Evolutionary conservation across 1,140 invertebrate species (phyloP).

Genomic region (Drosophila funebris): DNA sequence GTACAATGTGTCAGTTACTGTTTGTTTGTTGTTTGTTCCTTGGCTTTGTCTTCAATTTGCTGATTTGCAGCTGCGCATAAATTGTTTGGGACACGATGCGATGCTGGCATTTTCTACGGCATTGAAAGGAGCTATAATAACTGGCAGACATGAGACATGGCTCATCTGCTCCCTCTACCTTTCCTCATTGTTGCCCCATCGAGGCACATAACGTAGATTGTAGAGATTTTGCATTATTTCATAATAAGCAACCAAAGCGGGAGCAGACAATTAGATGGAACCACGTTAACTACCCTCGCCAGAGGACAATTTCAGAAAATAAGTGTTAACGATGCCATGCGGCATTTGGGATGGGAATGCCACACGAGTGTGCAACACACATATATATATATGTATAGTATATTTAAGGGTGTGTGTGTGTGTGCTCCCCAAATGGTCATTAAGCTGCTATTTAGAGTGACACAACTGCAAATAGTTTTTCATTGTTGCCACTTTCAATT

Average conservation of each 20-base stretch:
- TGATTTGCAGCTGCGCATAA: slow-evolving; percentile 48
- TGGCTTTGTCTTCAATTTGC: slow-evolving; percentile 19
- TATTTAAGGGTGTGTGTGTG: slow-evolving; percentile 15
- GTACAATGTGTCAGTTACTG: slow-evolving; percentile 8
- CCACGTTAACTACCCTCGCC: slow-evolving; percentile 28
- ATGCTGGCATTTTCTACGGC: slow-evolving; percentile 44
- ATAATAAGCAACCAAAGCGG: slow-evolving; percentile 61
- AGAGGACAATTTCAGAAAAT: slow-evolving; percentile 68
- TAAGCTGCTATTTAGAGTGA: slow-evolving; percentile 40
- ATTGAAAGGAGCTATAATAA: background rate
- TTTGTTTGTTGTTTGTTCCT: background rate
- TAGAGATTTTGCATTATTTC: slow-evolving; percentile 72
- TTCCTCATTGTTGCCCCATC: background rate
- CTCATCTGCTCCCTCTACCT: slow-evolving; percentile 1
- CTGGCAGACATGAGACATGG: slow-evolving; percentile 8
- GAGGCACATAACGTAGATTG: slow-evolving; percentile 55
- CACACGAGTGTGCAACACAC: background rate
- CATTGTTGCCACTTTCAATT: slow-evolving; percentile 41
- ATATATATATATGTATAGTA: background rate
- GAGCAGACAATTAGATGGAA: slow-evolving; percentile 62
- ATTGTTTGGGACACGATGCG: slow-evolving; percentile 65
- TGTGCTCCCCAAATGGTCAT: slow-evolving; percentile 67
- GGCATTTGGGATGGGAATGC: slow-evolving; percentile 15
- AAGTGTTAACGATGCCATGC: slow-evolving; percentile 59
- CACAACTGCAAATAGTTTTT: slow-evolving; percentile 59